Percentiles rank a stretch among this genome's conserved stretches.
These are phyloP conservation scores for Danio jaintianensis DNA, from an alignment of 2,797 vertebrate species.

Conservation along the genomic window DNA sequence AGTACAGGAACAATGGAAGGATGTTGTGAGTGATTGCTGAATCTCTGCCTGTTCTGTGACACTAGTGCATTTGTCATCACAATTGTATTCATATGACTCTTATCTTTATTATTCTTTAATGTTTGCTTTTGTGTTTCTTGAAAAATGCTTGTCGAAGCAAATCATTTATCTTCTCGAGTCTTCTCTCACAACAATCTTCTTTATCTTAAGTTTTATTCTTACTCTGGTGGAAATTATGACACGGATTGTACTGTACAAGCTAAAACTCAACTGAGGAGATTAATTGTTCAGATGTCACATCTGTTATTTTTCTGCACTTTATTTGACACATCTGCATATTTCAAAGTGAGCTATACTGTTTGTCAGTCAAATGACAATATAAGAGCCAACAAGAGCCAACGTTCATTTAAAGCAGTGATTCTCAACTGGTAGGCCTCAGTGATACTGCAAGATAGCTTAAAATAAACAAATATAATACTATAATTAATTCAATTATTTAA, in stretches of 20 bases:
- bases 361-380: background rate
- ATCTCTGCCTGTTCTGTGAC: conserved; percentile 29
- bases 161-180: background rate
- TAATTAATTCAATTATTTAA: too few relatives aligned
- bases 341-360: background rate
- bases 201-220: background rate
- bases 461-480: too few relatives aligned
- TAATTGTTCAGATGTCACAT: background rate
- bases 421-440: too few relatives aligned
- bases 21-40: conserved; percentile 58
- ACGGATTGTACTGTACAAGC: background rate
- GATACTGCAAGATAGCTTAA: too few relatives aligned
- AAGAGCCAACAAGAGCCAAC: too few relatives aligned
- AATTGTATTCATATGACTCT: conserved; percentile 20
- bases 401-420: too few relatives aligned
- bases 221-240: background rate
- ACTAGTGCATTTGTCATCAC: conserved; percentile 31
- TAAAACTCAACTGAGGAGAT: background rate
- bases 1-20: conserved; percentile 73
- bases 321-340: background rate
- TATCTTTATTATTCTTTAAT: conserved; percentile 5
- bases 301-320: background rate
- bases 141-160: conserved; percentile 14
- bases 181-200: conserved; percentile 4
- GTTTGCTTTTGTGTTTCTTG: conserved; percentile 12